phyloP scores from a whole-genome alignment of 2,888 invertebrate genomes.

The Troglohyphantes excavatus region DNA sequence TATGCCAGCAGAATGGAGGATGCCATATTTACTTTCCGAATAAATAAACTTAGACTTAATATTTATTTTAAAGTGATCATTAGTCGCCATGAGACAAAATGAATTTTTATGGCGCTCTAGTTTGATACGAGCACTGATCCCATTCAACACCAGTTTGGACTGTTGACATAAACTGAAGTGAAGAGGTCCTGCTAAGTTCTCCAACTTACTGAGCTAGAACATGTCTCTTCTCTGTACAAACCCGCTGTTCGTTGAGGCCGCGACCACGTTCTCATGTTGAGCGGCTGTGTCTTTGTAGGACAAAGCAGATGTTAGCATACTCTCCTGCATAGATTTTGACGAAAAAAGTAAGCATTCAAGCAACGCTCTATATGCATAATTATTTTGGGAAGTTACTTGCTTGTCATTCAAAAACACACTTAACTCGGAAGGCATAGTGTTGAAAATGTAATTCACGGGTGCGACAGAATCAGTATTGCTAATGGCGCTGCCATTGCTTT shows the following conservation, averaged over 20 bases:
- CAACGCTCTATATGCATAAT: conserved; percentile 30
- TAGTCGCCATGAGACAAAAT: conserved; percentile 18
- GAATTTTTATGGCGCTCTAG: conserved; percentile 13
- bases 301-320: not conserved
- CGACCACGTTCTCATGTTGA: not conserved
- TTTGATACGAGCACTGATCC: conserved; percentile 29
- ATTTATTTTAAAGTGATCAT: not conserved
- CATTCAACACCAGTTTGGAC: conserved; percentile 43
- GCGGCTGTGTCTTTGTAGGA: conserved; percentile 45
- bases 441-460: conserved; percentile 43
- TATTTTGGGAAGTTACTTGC: conserved; percentile 39
- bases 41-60: conserved; percentile 30
- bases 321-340: conserved; percentile 29
- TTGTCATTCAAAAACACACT: conserved; percentile 46
- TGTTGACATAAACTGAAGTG: conserved; percentile 45
- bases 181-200: conserved; percentile 20
- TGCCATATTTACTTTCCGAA: conserved; percentile 32
- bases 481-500: not conserved
- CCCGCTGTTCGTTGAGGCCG: not conserved
- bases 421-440: conserved; percentile 44
- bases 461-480: not conserved
- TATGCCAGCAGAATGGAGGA: conserved; percentile 47
- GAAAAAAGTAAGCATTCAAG: conserved; percentile 45
- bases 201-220: not conserved
- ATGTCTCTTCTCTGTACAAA: not conserved